Evolutionary conservation across 53 echinoderm and acorn worm species (phyloP), one percentile per base, ranked within the genome.

Genomic region (Echinometra lucunter): DNA sequence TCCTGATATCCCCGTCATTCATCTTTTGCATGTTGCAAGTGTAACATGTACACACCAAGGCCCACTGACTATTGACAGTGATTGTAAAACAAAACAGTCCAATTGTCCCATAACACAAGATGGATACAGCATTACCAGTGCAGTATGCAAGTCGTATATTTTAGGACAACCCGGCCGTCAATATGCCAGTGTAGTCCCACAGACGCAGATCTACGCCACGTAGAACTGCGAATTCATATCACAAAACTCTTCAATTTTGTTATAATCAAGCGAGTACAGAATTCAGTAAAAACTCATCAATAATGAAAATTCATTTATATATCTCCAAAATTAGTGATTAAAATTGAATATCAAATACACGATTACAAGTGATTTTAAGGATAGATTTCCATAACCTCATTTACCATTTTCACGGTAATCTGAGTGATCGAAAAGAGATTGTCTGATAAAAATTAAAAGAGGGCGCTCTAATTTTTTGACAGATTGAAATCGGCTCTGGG

Each of bases 321-420:
- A 88, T 88, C 88, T 55, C 12, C 28, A 30, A 4, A 30, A 88
- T 53, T 0, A 25, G 1, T 11, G 32, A n/a, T 32, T 88, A 3
- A 88, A 53, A 55, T 38, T 49, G 23, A 49, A 53, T 34, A 37
- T 56, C 7, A 53, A 42, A 19, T 6, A 19, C 28, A 55, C 27
- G 88, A 88, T 88, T 49, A 88, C 56, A 88, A 55, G 88, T 49
- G 88, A 88, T 88, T 88, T 88, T 30, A 56, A 21, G 6, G 88
- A 88, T 88, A 88, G 30, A 49, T 53, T 88, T 88, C 28, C 53
- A 30, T 28, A 30, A 30, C 28, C 28, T 88, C n/a, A 88, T 57
- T 90, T 90, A 90, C 90, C 90, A 90, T 90, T 90, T 90, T 90
- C 90, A 90, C 90, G 90, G 58, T 63, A 63, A 35, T 42, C 90